phyloP scores from a whole-genome alignment of 2,888 invertebrate species.

The Dorcus parallelipipedus region DNA sequence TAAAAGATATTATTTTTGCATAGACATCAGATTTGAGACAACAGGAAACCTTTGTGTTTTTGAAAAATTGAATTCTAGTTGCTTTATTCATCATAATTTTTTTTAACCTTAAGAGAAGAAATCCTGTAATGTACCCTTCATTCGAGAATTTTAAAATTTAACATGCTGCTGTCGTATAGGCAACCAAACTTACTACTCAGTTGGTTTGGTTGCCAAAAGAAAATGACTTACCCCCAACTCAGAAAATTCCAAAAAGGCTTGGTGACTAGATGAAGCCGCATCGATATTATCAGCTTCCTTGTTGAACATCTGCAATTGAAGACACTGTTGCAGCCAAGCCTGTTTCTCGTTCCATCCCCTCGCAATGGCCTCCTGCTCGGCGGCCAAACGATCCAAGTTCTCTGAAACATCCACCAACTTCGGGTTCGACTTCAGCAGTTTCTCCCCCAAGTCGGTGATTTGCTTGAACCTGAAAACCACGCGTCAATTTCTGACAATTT shows the following conservation, averaged over 20 bases:
- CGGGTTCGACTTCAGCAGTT: slow-evolving; percentile 72
- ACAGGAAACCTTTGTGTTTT: too few species aligned
- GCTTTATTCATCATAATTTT: too few species aligned
- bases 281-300: slow-evolving; percentile 97
- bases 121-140: too few species aligned
- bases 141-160: not conserved
- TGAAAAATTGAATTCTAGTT: too few species aligned
- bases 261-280: slow-evolving; percentile 89
- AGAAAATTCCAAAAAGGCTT: slow-evolving; percentile 86
- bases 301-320: slow-evolving; percentile 88
- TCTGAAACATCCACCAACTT: slow-evolving; percentile 72
- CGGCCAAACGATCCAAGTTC: slow-evolving; percentile 66
- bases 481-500: slow-evolving; percentile 3
- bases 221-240: slow-evolving; percentile 69
- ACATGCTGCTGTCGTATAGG: too few species aligned
- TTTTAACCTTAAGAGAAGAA: too few species aligned
- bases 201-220: not conserved
- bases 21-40: too few species aligned
- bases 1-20: too few species aligned
- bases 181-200: too few species aligned
- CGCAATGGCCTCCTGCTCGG: slow-evolving; percentile 72
- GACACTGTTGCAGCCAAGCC: slow-evolving; percentile 79
- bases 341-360: slow-evolving; percentile 85
- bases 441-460: slow-evolving; percentile 73
- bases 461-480: slow-evolving; percentile 63